Evolutionary conservation across 2,888 invertebrate genomes (phyloP).

Genomic region (Drosophila nigritarsus): DNA sequence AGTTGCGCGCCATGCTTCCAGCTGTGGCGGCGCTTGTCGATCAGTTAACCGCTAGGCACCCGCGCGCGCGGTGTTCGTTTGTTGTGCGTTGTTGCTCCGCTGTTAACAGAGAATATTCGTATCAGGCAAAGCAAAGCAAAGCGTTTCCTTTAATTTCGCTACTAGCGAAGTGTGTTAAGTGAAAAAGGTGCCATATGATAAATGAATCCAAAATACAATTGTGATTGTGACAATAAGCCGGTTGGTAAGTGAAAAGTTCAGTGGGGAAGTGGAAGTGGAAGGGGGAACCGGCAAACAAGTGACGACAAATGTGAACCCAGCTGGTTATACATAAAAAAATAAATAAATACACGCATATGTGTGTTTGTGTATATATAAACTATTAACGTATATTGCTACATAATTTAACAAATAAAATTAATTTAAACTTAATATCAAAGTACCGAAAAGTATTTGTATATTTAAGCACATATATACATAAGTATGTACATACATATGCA

Average conservation of each 20-base stretch:
- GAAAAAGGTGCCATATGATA: slow-evolving; percentile 50
- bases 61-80: slow-evolving; percentile 60
- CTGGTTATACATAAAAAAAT: slow-evolving; percentile 17
- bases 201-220: slow-evolving; percentile 39
- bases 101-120: slow-evolving; percentile 26
- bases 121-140: slow-evolving; percentile 21
- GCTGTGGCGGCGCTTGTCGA: slow-evolving; percentile 52
- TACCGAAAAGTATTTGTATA: slow-evolving; percentile 10
- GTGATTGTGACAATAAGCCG: slow-evolving; percentile 52
- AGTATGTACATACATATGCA: slow-evolving; percentile 11
- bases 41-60: slow-evolving; percentile 63
- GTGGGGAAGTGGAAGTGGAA: not conserved
- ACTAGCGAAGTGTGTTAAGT: slow-evolving; percentile 30
- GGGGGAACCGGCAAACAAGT: slow-evolving; percentile 47
- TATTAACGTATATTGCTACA: slow-evolving; percentile 9
- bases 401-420: slow-evolving; percentile 23
- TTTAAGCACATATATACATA: not conserved
- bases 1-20: slow-evolving; percentile 40
- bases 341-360: slow-evolving; percentile 19
- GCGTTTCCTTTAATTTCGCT: slow-evolving; percentile 36
- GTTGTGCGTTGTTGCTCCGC: slow-evolving; percentile 22
- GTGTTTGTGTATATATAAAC: not conserved
- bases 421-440: slow-evolving; percentile 19
- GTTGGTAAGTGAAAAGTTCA: slow-evolving; percentile 50
- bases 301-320: slow-evolving; percentile 42